A percentile compares a stretch with the other conserved stretches of the same genome.
Evolutionary conservation across 2,888 invertebrate genomes (phyloP).

Genomic region (Tetanocera ferruginea): DNA sequence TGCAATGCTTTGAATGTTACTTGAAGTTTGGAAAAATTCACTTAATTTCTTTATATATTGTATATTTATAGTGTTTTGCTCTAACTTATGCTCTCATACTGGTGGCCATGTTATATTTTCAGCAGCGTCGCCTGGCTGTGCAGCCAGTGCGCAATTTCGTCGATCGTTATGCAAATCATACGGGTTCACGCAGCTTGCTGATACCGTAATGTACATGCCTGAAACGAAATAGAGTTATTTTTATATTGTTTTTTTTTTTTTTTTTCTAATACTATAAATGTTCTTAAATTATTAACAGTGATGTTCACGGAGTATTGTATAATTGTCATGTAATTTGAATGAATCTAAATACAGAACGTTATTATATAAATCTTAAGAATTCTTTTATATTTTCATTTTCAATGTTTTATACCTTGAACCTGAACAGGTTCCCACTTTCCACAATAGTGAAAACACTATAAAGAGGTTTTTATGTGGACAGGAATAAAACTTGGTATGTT

Average conservation of each 20-base stretch:
- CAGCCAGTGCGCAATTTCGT: conserved; percentile 53
- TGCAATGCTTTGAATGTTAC: neutral
- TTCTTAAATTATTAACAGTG: neutral
- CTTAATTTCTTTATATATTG: neutral
- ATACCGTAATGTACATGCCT: neutral
- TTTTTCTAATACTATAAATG: neutral
- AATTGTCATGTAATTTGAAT: no score
- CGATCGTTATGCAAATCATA: conserved; percentile 36
- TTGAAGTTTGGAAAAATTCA: neutral
- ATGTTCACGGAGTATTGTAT: no score
- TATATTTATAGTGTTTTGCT: conserved; percentile 41
- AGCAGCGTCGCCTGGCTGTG: conserved; percentile 41
- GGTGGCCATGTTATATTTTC: conserved; percentile 42
- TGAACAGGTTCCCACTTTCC: no score
- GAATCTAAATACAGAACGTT: no score
- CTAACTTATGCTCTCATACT: conserved; percentile 44
- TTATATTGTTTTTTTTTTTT: neutral
- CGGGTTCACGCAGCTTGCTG: conserved; percentile 19
- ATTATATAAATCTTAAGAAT: no score
- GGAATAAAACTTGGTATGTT: no score
- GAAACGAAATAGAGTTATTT: neutral
- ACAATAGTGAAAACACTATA: no score
- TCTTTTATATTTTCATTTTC: no score
- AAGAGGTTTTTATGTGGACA: no score
- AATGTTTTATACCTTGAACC: no score